These are phyloP conservation scores for Rousettus madagascariensis DNA, from an alignment of 2,797 vertebrate species.

Conservation along the genomic window DNA sequence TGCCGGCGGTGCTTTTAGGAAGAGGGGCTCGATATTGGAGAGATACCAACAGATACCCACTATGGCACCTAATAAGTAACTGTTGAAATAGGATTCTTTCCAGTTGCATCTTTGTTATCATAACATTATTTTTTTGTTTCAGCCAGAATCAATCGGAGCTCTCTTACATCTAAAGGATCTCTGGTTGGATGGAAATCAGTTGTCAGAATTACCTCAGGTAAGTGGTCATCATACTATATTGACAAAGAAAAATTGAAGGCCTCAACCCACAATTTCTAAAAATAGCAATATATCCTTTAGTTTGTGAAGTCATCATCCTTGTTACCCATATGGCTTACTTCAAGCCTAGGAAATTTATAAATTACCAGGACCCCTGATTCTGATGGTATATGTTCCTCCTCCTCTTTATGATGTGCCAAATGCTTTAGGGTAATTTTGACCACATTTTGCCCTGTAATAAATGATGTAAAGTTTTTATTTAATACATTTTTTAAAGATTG, in stretches of 20 bases:
- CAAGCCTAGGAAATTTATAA: neutral
- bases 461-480: constrained; percentile 11
- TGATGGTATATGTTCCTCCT: neutral
- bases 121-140: constrained; percentile 70
- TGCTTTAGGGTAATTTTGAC: constrained; percentile 15
- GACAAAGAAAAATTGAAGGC: neutral
- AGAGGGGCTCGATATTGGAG: neutral
- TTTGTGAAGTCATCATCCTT: constrained; percentile 19
- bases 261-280: constrained; percentile 9
- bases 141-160: constrained; percentile 97
- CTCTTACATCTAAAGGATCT: constrained; percentile 96
- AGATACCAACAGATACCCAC: neutral
- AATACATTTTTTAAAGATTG: neutral
- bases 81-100: neutral
- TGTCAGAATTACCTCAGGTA: constrained; percentile 95
- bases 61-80: neutral
- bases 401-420: neutral
- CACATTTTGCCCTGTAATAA: neutral
- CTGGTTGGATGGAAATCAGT: constrained; percentile 98
- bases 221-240: constrained; percentile 44
- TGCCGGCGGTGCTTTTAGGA: neutral
- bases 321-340: neutral
- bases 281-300: neutral
- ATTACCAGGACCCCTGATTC: neutral
- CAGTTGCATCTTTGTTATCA: neutral